Base-by-base conservation (phyloP, 1,140 invertebrate genomes). In the Trachymyrmex cornetzi region DNA sequence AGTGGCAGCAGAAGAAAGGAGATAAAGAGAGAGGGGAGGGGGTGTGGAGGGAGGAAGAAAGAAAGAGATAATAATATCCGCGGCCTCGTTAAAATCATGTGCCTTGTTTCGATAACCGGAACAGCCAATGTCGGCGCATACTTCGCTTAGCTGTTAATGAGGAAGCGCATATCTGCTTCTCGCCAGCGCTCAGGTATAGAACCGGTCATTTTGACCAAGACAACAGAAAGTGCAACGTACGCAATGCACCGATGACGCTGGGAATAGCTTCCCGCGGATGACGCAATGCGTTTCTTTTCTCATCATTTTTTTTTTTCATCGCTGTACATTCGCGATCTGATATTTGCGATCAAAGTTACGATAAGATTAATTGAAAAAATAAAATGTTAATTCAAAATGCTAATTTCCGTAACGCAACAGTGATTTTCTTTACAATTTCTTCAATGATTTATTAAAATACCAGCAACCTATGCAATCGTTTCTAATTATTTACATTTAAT, bases 101-200 rank as follows among this genome's bases (percentile, higher is more conserved):
- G 61, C 34, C 19, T 87, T 87, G 71, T 87, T 80, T 84, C 74
- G 79, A 66, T 77, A 84, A 77, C 72, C 85, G 77, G 71, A 84
- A 75, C 38, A 63, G 22, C 72, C 44, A 50, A 64, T 44, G 19
- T 27, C 9, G 59, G 44, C n/a, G 27, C 27, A 30, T 66, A 87
- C 55, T 84, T 71, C 7, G 53, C 66, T 53, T 30, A 34, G 55
- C 24, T 44, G 55, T 19, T 89, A 89, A 86, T 57, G 87, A 80
- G 74, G 12, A 27, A 80, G 27, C 59, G 66, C 71, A 55, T 71
- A 75, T 48, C 38, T 74, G 72, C 53, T 72, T 72, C 53, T 74
- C 55, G 48, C 53, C 48, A 34, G 14, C 30, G 24, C 66, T 69
- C 72, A 50, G 19, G 67, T 84, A 72, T 82, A 74, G 34, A 74